Conservation (phyloP, 2,888 invertebrate species). For the Mesodorylaimus sp. region DNA sequence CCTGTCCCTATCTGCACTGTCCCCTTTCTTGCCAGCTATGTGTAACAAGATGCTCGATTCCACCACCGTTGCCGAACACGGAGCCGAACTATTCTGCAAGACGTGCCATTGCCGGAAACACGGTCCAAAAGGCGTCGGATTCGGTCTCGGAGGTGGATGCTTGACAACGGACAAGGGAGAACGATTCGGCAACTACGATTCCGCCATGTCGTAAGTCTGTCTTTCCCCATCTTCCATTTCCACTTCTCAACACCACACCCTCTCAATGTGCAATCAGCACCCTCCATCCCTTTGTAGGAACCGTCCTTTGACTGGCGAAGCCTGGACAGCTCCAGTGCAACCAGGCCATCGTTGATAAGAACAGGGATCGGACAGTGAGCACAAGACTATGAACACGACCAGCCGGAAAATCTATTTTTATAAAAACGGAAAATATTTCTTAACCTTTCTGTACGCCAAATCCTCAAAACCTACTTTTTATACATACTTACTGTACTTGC, state of each 20-base stretch:
- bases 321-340: conserved; percentile 28
- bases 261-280: neutral
- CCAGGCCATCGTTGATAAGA: conserved; percentile 18
- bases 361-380: no score
- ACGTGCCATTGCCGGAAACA: conserved; percentile 82
- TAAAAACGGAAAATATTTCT: no score
- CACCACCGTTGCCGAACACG: conserved; percentile 80
- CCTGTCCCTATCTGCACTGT: no score
- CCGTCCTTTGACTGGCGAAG: conserved; percentile 28
- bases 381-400: no score
- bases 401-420: no score
- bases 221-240: neutral
- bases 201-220: neutral
- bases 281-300: conserved; percentile 24
- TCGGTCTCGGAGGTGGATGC: conserved; percentile 92
- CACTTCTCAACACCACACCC: neutral
- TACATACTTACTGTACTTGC: no score
- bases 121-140: conserved; percentile 92
- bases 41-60: conserved; percentile 81
- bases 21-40: conserved; percentile 42
- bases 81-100: conserved; percentile 76
- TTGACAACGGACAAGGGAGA: conserved; percentile 85
- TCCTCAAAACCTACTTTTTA: no score
- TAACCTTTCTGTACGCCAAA: no score
- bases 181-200: conserved; percentile 45